Base-by-base conservation (phyloP, 2,797 vertebrate genomes). In the Eulemur mongoz region DNA sequence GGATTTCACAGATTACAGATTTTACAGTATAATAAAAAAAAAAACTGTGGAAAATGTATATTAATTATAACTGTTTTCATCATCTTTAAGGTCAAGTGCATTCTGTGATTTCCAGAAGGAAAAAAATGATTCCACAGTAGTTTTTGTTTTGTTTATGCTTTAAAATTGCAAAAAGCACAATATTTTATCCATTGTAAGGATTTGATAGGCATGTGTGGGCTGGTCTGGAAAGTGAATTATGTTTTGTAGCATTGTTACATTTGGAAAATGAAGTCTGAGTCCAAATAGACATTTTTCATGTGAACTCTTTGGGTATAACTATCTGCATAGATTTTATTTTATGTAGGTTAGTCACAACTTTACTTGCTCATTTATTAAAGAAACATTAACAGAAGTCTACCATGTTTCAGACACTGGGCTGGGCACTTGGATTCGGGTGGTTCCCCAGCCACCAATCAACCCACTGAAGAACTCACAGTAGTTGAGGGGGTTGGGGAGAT, bases 201-300 rank as follows among this genome's bases (percentile, higher is more conserved):
- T 94, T 87, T 94, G 94, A 83, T 1, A 67, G 45, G 25, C 79
- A 72, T 27, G 40, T 35, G 30, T 63, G 52, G 27, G 73, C 43
- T 93, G 25, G 59, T 73, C 32, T 81, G 63, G 54, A 63, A 84
- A 70, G n/a, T 65, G 22, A 94, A 80, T 57, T 93, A 61, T 43
- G 25, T 76, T 89, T 79, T 76, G 23, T 48, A 76, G 14, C 7
- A 83, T 15, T 88, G 23, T 63, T 85, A 91, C 43, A 57, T 87
- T 75, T 22, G 1, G 38, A 93, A 97, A 97, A 81, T 75, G 27
- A 90, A 82, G 23, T 54, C 38, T 57, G 40, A 67, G 45, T 76
- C 63, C 83, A 96, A 95, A 95, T 3, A 90, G 32, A 45, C 18
- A 87, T 90, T 88, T 95, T 88, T 87, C 48, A 89, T 85, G 40